Conservation (phyloP, 2,888 invertebrate genomes). For the Tiliacea aurago region DNA sequence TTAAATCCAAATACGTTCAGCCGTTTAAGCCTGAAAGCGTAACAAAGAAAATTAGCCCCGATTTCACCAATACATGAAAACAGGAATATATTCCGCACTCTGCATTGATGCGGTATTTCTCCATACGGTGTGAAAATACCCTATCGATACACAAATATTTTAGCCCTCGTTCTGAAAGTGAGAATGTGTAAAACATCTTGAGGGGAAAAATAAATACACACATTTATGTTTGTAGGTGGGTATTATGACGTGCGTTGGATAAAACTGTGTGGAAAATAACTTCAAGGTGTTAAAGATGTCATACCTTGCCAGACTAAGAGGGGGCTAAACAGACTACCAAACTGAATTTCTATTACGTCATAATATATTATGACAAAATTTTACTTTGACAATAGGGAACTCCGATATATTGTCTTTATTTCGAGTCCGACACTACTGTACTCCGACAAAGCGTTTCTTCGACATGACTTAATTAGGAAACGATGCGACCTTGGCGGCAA, state of each 20-base stretch:
- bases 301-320: neutral
- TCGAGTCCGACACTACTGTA: too few species aligned
- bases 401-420: too few species aligned
- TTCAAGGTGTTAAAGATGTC: neutral
- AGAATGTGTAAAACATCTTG: slow-evolving; percentile 30
- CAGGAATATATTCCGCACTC: slow-evolving; percentile 18
- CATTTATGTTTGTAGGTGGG: slow-evolving; percentile 32
- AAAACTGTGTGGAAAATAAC: neutral
- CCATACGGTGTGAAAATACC: slow-evolving; percentile 17
- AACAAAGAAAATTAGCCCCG: neutral
- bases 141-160: slow-evolving; percentile 50
- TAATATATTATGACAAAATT: too few species aligned
- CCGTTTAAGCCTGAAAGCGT: too few species aligned
- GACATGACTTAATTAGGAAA: too few species aligned
- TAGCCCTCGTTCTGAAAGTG: slow-evolving; percentile 30
- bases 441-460: too few species aligned
- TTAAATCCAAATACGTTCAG: too few species aligned
- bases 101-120: slow-evolving; percentile 14
- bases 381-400: too few species aligned
- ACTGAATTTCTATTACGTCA: too few species aligned
- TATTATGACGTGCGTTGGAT: slow-evolving; percentile 5
- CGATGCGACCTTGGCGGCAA: too few species aligned
- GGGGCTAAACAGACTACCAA: too few species aligned
- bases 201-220: slow-evolving; percentile 34
- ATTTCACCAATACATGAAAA: slow-evolving; percentile 27